These are phyloP conservation scores for Bemisia tabaci DNA, from an alignment of 1,140 invertebrate species.

Conservation along the genomic window DNA sequence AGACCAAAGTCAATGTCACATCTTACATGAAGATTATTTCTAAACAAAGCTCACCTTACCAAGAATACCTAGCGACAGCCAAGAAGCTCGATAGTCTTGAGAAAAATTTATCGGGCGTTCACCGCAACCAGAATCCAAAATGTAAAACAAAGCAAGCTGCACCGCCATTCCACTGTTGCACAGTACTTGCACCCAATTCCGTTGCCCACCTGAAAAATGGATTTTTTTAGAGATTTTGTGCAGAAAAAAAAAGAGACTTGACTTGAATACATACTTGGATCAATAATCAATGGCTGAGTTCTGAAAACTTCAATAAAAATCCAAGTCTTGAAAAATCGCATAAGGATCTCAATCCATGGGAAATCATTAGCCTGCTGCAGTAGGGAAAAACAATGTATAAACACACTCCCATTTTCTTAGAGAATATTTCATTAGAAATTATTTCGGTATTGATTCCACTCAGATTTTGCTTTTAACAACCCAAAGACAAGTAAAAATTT, in stretches of 20 bases:
- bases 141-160: conserved; percentile 59
- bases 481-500: too few relatives aligned
- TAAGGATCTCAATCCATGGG: too few relatives aligned
- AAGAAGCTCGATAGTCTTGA: conserved; percentile 60
- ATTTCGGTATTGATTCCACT: too few relatives aligned
- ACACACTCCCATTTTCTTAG: too few relatives aligned
- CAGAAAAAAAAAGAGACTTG: background rate
- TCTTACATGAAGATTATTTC: background rate
- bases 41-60: conserved; percentile 33
- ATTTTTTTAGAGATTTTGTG: too few relatives aligned
- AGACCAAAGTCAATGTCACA: too few relatives aligned
- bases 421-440: too few relatives aligned
- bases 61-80: conserved; percentile 63
- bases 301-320: too few relatives aligned
- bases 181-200: conserved; percentile 82
- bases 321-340: too few relatives aligned
- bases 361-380: too few relatives aligned
- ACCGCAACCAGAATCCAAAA: conserved; percentile 62
- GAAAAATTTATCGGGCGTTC: conserved; percentile 68
- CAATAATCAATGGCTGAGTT: background rate
- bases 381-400: too few relatives aligned
- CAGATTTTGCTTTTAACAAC: too few relatives aligned
- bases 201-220: conserved; percentile 49
- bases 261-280: conserved; percentile 8
- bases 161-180: conserved; percentile 80